A percentile compares a stretch with the other conserved stretches of the same genome.
These are phyloP conservation scores for Brachionus sp. DNA, from an alignment of 1,140 invertebrate species.

Conservation along the genomic window DNA sequence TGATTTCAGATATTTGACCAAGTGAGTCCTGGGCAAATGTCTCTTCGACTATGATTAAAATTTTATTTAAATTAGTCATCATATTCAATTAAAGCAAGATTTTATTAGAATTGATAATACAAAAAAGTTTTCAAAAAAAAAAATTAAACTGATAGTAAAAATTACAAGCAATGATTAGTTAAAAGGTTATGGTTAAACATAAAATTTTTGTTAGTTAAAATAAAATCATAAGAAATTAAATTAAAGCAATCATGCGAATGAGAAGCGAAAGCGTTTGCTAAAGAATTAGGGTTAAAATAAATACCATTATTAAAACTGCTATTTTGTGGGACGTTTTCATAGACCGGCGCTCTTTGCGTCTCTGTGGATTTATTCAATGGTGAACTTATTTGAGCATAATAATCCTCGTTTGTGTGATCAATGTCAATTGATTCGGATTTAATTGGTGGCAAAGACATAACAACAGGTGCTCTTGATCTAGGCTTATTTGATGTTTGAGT, in stretches of 20 bases:
- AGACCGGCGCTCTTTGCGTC: background rate
- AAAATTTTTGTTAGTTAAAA: conserved; percentile 15
- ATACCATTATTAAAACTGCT: conserved; percentile 37
- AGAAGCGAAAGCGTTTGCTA: background rate
- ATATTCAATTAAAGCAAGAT: background rate
- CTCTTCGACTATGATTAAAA: background rate
- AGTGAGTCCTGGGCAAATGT: background rate
- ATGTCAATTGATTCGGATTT: background rate
- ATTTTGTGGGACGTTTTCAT: background rate
- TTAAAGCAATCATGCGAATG: background rate
- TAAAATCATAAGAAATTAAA: conserved; percentile 3
- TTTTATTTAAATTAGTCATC: background rate
- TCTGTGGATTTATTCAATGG: background rate
- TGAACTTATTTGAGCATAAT: background rate
- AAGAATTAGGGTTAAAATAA: conserved; percentile 24
- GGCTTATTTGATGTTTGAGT: conserved; percentile 16
- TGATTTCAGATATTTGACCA: conserved; percentile 14
- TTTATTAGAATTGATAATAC: background rate
- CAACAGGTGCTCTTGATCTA: conserved; percentile 8
- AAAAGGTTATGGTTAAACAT: background rate
- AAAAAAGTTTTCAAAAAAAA: background rate
- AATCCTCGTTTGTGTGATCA: background rate
- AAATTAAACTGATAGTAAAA: background rate
- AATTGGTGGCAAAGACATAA: conserved; percentile 9
- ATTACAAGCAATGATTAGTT: conserved; percentile 3